A percentile compares a stretch with the other conserved stretches of the same genome.
These are phyloP conservation scores for Muscicapa striata DNA, from an alignment of 2,797 vertebrate species.

Conservation along the genomic window DNA sequence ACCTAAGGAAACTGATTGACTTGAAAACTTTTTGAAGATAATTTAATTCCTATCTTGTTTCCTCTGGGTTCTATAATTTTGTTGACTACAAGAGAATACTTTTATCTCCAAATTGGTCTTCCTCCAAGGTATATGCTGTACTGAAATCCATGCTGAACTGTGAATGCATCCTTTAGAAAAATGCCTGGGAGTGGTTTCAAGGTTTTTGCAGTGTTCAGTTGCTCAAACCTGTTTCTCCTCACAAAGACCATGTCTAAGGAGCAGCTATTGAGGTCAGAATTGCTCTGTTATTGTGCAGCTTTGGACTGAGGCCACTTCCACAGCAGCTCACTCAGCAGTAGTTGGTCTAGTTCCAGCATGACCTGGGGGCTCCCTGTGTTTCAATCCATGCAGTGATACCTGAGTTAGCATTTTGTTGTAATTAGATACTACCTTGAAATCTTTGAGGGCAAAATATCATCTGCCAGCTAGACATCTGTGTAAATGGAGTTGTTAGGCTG, in stretches of 20 bases:
- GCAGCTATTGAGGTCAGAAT: background rate
- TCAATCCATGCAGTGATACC: background rate
- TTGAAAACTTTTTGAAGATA: background rate
- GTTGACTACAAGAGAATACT: background rate
- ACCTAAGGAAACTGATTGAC: background rate
- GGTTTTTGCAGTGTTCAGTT: background rate
- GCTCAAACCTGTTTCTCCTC: background rate
- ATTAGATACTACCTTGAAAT: background rate
- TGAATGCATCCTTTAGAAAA: background rate
- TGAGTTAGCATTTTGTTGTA: background rate
- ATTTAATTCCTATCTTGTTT: background rate
- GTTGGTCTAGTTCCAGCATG: background rate
- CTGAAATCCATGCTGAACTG: background rate
- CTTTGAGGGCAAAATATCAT: background rate
- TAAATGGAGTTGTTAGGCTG: background rate
- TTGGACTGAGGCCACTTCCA: background rate
- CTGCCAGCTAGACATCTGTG: background rate
- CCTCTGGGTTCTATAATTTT: background rate
- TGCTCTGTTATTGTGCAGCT: background rate
- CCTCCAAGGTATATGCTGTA: background rate
- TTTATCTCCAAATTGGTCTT: background rate
- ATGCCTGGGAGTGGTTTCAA: background rate
- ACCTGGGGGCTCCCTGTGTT: background rate
- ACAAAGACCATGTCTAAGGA: background rate
- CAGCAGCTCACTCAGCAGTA: background rate